phyloP scores from a whole-genome alignment of 2,113 vertebrate genomes.

The Echinops telfairi region DNA sequence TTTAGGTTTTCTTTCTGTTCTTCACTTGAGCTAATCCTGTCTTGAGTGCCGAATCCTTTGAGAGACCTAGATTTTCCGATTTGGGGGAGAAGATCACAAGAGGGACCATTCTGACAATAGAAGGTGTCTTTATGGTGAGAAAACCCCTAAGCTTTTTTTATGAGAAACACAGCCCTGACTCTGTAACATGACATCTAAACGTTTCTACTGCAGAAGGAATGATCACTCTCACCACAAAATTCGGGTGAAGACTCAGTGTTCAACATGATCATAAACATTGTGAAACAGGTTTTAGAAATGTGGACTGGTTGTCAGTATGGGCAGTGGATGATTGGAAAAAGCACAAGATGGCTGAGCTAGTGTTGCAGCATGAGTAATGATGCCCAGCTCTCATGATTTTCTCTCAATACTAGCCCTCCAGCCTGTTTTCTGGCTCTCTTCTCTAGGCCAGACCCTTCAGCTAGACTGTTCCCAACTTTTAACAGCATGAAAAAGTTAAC shows the following conservation, averaged over 20 bases:
- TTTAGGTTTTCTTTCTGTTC: not conserved
- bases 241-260: not conserved
- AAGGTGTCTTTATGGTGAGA: not conserved
- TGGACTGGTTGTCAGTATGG: not conserved
- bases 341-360: not conserved
- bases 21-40: not conserved
- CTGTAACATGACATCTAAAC: not conserved
- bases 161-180: not conserved
- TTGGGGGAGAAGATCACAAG: not conserved
- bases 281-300: not conserved
- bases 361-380: not conserved
- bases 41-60: not conserved
- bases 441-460: not conserved
- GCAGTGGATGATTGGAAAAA: not conserved
- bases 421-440: not conserved
- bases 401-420: not conserved
- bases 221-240: not conserved
- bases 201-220: not conserved
- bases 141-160: not conserved
- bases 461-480: not conserved
- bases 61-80: not conserved
- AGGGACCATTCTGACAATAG: not conserved
- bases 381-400: not conserved
- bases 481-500: not conserved
- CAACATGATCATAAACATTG: not conserved